A percentile compares a stretch with the other conserved stretches of the same genome.
These are phyloP conservation scores for Ectropis crepuscularia DNA, from an alignment of 2,888 invertebrate genomes.

Conservation along the genomic window DNA sequence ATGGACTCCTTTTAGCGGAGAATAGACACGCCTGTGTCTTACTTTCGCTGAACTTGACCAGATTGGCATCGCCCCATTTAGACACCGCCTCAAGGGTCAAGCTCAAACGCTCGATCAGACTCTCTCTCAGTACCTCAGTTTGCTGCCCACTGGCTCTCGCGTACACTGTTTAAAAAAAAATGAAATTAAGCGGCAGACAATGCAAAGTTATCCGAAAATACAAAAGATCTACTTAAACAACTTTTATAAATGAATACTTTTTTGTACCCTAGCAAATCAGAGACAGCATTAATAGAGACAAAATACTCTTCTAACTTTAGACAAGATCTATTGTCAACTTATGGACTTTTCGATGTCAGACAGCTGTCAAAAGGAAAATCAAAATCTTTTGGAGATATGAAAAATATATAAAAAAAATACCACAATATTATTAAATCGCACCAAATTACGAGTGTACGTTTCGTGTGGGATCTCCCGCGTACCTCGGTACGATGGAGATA, in stretches of 20 bases:
- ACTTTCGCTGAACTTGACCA: too few species aligned
- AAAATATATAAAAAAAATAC: constrained; percentile 20
- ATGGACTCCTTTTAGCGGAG: too few species aligned
- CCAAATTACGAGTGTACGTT: constrained; percentile 9
- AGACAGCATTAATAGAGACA: not conserved
- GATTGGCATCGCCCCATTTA: too few species aligned
- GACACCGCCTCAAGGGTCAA: too few species aligned
- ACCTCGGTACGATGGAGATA: constrained; percentile 42
- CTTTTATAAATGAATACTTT: too few species aligned
- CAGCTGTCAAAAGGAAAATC: constrained; percentile 1
- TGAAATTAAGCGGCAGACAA: too few species aligned
- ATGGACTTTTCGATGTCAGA: not conserved
- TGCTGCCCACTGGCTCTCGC: too few species aligned
- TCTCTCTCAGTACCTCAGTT: too few species aligned
- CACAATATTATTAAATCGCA: constrained; percentile 1
- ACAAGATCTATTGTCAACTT: constrained; percentile 3
- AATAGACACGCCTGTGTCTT: too few species aligned
- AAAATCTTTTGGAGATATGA: constrained; percentile 5
- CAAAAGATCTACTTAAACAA: not conserved
- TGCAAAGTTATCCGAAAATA: too few species aligned
- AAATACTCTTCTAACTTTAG: not conserved
- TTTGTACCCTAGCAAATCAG: not conserved
- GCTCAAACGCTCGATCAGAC: too few species aligned
- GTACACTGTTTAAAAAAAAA: too few species aligned
- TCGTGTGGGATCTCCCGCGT: constrained; percentile 7